Evolutionary conservation across 1,140 invertebrate genomes (phyloP).

Genomic region (Dolichoris vasculosae): DNA sequence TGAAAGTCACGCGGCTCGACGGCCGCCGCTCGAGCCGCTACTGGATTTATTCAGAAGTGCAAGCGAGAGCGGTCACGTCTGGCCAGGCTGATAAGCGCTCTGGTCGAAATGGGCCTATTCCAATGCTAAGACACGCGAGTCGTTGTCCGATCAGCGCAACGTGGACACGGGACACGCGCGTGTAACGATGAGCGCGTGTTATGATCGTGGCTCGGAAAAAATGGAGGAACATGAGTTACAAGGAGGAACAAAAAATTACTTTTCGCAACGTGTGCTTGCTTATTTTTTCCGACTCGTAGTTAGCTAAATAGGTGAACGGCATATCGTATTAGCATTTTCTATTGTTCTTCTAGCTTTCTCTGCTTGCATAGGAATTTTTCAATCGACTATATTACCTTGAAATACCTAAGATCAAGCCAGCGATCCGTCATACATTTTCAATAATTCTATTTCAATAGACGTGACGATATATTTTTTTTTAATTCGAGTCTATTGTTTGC

Average conservation of each 20-base stretch:
- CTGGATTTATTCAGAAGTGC: not conserved
- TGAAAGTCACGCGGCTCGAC: not conserved
- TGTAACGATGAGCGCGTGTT: not conserved
- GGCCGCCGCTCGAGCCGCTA: constrained; percentile 67
- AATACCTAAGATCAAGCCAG: not conserved
- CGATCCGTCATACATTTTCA: not conserved
- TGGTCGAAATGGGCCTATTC: not conserved
- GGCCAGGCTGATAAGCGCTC: not conserved
- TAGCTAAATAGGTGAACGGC: not conserved
- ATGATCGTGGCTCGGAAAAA: not conserved
- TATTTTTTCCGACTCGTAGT: not conserved
- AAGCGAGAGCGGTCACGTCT: not conserved
- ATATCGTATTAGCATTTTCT: not conserved
- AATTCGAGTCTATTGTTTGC: not conserved
- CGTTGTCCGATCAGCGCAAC: too few relatives aligned
- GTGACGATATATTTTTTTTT: not conserved
- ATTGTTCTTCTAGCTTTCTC: not conserved
- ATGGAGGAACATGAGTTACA: not conserved
- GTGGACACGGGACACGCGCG: not conserved
- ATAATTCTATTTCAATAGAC: not conserved
- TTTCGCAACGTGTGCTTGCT: not conserved
- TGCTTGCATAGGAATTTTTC: not conserved
- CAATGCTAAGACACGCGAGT: too few relatives aligned
- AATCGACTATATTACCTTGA: too few relatives aligned
- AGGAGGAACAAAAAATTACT: not conserved